Evolutionary conservation across 1,140 invertebrate genomes (phyloP).

Genomic region (Drosophila prosaltans): DNA sequence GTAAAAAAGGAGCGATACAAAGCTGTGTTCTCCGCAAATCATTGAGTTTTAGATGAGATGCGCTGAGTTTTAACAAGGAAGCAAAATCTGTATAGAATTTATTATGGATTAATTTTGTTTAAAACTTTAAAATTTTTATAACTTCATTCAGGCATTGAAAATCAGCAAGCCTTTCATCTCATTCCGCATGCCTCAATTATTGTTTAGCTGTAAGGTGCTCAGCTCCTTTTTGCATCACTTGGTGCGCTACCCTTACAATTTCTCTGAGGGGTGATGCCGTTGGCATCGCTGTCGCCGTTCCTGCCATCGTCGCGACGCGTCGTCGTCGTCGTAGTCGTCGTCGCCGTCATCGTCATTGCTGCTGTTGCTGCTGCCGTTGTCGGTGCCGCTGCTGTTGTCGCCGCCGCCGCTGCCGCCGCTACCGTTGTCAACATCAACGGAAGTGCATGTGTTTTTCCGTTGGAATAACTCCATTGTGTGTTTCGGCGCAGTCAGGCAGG

Average conservation of each 20-base stretch:
- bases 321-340: too few relatives aligned
- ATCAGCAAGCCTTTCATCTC: constrained; percentile 22
- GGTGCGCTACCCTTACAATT: constrained; percentile 10
- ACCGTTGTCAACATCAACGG: constrained; percentile 70
- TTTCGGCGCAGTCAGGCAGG: constrained; percentile 68
- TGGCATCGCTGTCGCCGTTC: constrained; percentile 12
- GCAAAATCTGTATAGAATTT: too few relatives aligned
- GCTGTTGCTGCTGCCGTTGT: too few relatives aligned
- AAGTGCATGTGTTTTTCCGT: constrained; percentile 81
- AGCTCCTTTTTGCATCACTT: constrained; percentile 1
- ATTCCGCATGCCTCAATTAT: constrained; percentile 49
- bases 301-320: not conserved
- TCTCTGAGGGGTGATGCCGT: constrained; percentile 16
- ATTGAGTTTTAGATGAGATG: too few relatives aligned
- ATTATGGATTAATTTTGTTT: not conserved
- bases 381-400: not conserved
- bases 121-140: not conserved
- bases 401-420: constrained; percentile 17
- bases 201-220: constrained; percentile 39
- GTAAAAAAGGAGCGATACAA: too few relatives aligned
- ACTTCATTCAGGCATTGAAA: constrained; percentile 1
- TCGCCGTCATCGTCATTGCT: not conserved
- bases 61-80: too few relatives aligned
- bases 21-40: too few relatives aligned
- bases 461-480: constrained; percentile 81